phyloP scores from a whole-genome alignment of 2,797 vertebrate species.

The Anisognathus igniventris region DNA sequence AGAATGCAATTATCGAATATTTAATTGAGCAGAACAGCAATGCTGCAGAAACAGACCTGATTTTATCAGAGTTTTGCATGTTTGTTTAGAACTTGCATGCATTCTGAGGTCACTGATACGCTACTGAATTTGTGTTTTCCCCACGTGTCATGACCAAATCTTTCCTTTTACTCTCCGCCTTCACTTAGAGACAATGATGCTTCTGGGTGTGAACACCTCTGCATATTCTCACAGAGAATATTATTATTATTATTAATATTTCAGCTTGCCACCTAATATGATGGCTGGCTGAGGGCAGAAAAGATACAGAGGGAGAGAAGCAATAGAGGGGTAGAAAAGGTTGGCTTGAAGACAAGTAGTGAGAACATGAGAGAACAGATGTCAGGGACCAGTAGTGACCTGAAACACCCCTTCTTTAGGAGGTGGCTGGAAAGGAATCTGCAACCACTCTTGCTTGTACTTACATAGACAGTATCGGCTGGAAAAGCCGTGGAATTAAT shows the following conservation, averaged over 20 bases:
- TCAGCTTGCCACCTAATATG: background rate
- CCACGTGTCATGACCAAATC: background rate
- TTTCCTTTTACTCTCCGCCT: background rate
- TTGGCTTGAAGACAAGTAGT: background rate
- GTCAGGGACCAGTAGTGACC: background rate
- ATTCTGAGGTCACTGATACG: background rate
- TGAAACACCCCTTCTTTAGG: background rate
- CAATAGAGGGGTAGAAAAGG: background rate
- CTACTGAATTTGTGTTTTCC: background rate
- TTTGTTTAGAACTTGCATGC: background rate
- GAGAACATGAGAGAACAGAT: background rate
- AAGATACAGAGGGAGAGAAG: background rate
- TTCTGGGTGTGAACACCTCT: background rate
- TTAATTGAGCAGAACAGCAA: background rate
- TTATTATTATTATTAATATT: background rate
- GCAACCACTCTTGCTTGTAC: background rate
- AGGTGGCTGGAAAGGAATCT: background rate
- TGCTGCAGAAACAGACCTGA: background rate
- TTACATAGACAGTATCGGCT: background rate
- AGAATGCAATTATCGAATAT: background rate
- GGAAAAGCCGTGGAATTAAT: background rate
- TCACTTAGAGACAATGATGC: background rate
- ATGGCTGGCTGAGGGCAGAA: background rate
- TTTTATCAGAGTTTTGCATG: background rate
- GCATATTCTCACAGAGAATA: background rate